Evolutionary conservation across 2,888 invertebrate genomes (phyloP), one percentile per base, ranked within the genome.

Genomic region (Sarcophaga subvicina): DNA sequence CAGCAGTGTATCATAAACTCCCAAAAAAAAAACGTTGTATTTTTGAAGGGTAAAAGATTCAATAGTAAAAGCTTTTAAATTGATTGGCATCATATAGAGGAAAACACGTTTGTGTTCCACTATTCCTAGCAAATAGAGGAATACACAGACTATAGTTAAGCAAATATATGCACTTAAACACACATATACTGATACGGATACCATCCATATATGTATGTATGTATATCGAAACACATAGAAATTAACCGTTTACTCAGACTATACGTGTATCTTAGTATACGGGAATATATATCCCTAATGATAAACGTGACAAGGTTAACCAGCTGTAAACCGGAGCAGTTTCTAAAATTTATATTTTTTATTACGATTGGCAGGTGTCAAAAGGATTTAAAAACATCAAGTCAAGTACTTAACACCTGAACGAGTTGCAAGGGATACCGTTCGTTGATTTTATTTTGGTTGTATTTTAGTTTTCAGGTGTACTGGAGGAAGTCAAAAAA

Each of bases 21-120:
- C 59, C 63, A 47, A 62, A 83, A 82, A 82, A 47, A 62, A 75
- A 77, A 54, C 14, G 63, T 63, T 66, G 62, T 79, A 25, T 54
- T 54, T 54, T 54, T 54, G 54, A 54, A 54, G 17, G 17, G 54
- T 75, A 69, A 69, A 76, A 73, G 71, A 82, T 63, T 84, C 76
- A 79, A 79, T 79, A 79, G 71, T 12, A 81, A 87, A 87, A 69
- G 78, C 84, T 87, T 87, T 87, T 69, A 87, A 87, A 84, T 87
- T 84, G 87, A 87, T 87, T 87, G 87, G 87, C 87, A 84, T 87
- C 81, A 87, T 87, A 79, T 71, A 80, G 81, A 47, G 67, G 67
- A 84, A 87, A 87, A 82, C 87, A 87, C 87, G 87, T 84, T 87
- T 84, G 75, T 77, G 72, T 86, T 83, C 54, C n/a, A 17, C 45